Evolutionary conservation across 2,113 vertebrate species (phyloP), one percentile per base, ranked within the genome.

Genomic region (Hemiscyllium ocellatum): DNA sequence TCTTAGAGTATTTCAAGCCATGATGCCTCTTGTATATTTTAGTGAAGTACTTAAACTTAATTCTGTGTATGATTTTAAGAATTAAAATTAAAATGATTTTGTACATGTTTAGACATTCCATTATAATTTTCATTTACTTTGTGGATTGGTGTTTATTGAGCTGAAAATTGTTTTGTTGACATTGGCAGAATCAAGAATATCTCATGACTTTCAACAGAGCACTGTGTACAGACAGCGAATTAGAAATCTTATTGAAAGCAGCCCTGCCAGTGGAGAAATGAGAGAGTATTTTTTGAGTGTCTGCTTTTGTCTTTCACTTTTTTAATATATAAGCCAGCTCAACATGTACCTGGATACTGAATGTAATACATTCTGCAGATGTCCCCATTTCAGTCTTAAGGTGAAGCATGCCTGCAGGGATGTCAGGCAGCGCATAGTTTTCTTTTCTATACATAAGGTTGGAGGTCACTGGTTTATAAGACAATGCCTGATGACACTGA

Each of bases 381-480:
- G 24, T 52, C 24, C 72, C 26, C 22, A 47, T 47, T 91, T 72
- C 68, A 95, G 42, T 47, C 91, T 50, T 72, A 61, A 13, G 15
- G 42, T 95, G 94, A 69, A 72, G 70, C 72, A 37, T 95, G 94
- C 37, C 93, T 52, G 94, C 3, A 95, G 94, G 69, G 26, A 72
- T 24, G 17, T 26, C 33, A 47, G 22, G 42, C 68, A 42, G 24
- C 33, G 68, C 72, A 17, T 37, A 95, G 47, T 47, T 95, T 70
- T 95, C 3, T 50, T 69, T 95, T 95, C 10, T 95, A n/a, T 52
- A 15, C 24, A 5, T 47, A 76, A 24, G 42, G 33, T 26, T 52
- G 19, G 29, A 69, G 68, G 94, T 72, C 42, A 95, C 42, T 3
- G 50, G 37, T 72, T n/a, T 52, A 95, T 50, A 47, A 72, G 12